Evolutionary conservation across 2,113 vertebrate species (phyloP).

Genomic region (Plectropomus leopardus): DNA sequence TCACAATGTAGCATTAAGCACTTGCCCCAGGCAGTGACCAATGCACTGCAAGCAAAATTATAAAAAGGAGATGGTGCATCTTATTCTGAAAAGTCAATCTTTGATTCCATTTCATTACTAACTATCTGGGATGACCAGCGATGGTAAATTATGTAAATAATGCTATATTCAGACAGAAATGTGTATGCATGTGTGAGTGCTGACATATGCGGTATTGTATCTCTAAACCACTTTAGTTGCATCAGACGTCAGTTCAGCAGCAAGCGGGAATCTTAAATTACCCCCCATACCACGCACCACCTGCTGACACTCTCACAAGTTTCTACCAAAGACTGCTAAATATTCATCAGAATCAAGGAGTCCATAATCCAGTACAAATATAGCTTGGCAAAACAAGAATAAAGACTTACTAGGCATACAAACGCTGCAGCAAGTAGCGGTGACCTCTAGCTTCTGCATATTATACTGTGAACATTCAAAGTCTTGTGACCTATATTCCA

Average conservation of each 20-base stretch:
- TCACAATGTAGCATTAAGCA: no score
- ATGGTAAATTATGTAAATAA: background rate
- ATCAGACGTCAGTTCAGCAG: conserved; percentile 2
- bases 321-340: conserved; percentile 18
- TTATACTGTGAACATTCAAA: background rate
- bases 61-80: background rate
- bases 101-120: background rate
- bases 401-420: no score
- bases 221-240: background rate
- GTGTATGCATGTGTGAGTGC: background rate
- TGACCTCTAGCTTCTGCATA: background rate
- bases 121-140: background rate
- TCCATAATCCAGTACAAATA: background rate
- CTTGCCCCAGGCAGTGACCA: background rate
- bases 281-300: background rate
- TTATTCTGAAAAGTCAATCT: background rate
- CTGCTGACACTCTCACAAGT: conserved; percentile 15
- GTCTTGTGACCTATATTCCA: background rate
- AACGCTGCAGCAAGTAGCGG: background rate
- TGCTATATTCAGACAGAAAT: background rate
- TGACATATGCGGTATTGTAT: background rate
- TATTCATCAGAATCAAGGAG: conserved; percentile 7
- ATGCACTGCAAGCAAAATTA: background rate
- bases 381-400: background rate
- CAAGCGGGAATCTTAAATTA: conserved; percentile 19